Conservation (phyloP, 2,888 invertebrate genomes). For the Allolobophora icterica region DNA sequence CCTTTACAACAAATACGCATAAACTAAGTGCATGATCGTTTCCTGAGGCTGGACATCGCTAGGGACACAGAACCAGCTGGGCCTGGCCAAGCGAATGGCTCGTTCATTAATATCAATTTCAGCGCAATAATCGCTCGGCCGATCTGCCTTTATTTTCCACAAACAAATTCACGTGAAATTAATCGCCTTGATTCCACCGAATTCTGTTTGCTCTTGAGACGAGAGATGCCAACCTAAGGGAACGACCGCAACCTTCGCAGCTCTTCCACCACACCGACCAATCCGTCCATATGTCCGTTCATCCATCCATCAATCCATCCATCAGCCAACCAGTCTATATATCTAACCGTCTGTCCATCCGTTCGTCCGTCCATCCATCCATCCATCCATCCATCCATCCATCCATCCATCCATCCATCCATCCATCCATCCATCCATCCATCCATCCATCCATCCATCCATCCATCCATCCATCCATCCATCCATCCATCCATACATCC, state of each 20-base stretch:
- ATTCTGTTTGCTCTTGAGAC: not conserved
- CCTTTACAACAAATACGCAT: not conserved
- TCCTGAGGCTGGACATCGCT: too few species aligned
- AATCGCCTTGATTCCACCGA: not conserved
- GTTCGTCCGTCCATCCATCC: not conserved
- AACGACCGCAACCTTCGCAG: not conserved
- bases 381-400: not conserved
- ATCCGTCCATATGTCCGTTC: not conserved
- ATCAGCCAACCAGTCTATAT: not conserved
- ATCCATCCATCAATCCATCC: not conserved
- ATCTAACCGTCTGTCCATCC: not conserved
- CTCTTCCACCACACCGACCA: not conserved
- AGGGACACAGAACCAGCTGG: too few species aligned
- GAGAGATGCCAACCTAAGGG: not conserved
- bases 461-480: not conserved
- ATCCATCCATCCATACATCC: too few species aligned
- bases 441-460: not conserved
- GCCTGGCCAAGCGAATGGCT: not conserved
- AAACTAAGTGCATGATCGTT: too few species aligned
- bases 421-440: not conserved
- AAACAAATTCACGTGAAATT: slow-evolving; percentile 17
- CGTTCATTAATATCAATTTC: slow-evolving; percentile 12
- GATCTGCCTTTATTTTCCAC: not conserved
- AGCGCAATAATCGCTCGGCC: not conserved
- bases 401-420: not conserved